Evolutionary conservation across 2,888 invertebrate genomes (phyloP).

Genomic region (Yponomeuta malinellus): DNA sequence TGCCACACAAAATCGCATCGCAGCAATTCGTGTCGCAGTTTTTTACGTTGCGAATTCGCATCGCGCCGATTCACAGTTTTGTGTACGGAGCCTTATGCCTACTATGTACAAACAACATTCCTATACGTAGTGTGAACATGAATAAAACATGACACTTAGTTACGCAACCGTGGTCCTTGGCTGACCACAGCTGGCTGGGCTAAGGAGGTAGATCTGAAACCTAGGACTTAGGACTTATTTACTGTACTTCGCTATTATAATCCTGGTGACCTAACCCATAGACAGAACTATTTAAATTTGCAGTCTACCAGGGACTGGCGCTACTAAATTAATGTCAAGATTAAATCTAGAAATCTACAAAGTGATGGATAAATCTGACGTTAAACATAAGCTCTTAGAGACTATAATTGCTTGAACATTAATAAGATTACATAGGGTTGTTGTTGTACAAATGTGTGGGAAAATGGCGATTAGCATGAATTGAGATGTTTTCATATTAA

Average conservation of each 20-base stretch:
- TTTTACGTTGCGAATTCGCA: too few relatives aligned
- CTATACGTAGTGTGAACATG: constrained; percentile 49
- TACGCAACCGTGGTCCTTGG: constrained; percentile 53
- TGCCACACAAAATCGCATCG: too few relatives aligned
- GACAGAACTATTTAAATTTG: too few relatives aligned
- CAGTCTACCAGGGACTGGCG: too few relatives aligned
- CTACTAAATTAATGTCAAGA: background rate
- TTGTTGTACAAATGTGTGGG: background rate
- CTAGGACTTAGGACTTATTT: background rate
- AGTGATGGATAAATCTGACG: constrained; percentile 1
- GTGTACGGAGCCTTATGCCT: too few relatives aligned
- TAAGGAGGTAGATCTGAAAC: constrained; percentile 2
- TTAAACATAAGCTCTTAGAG: background rate
- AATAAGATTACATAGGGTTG: background rate
- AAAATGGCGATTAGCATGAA: background rate
- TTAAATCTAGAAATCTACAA: background rate
- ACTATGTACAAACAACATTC: constrained; percentile 38
- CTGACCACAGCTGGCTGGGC: constrained; percentile 35
- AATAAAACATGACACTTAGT: constrained; percentile 55
- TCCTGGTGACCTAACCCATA: too few relatives aligned
- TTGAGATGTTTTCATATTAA: constrained; percentile 2
- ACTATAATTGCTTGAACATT: constrained; percentile 2
- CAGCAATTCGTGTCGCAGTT: too few relatives aligned
- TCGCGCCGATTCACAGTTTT: too few relatives aligned
- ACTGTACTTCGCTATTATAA: background rate